These are phyloP conservation scores for Oscheius sp. DNA, from an alignment of 2,888 invertebrate genomes.

Conservation along the genomic window DNA sequence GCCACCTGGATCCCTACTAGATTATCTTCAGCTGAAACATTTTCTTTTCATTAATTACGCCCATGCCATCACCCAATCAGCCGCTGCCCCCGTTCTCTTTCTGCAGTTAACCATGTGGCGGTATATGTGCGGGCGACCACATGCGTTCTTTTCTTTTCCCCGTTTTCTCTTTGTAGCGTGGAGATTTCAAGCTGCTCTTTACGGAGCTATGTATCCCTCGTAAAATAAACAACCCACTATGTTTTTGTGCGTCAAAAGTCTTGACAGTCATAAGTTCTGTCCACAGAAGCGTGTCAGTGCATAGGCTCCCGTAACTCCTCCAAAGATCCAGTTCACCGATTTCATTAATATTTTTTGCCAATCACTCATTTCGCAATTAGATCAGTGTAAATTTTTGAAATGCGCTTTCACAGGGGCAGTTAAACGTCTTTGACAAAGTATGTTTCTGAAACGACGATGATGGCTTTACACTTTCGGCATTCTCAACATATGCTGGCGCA, in stretches of 20 bases:
- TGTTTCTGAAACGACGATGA: slow-evolving; percentile 24
- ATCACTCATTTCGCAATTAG: slow-evolving; percentile 16
- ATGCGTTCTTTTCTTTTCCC: no score
- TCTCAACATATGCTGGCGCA: slow-evolving; percentile 26
- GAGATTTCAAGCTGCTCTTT: background rate
- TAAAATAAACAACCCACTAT: background rate
- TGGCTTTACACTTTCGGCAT: slow-evolving; percentile 26
- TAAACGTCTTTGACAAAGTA: slow-evolving; percentile 7
- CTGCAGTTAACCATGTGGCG: background rate
- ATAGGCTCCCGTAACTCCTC: background rate
- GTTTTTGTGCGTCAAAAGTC: slow-evolving; percentile 21
- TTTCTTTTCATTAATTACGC: slow-evolving; percentile 12
- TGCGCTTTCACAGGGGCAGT: background rate
- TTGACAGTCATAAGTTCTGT: slow-evolving; percentile 4
- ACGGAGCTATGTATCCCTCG: slow-evolving; percentile 24
- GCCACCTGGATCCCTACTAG: slow-evolving; percentile 37
- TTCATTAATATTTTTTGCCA: background rate
- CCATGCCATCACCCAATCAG: background rate
- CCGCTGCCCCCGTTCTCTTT: no score
- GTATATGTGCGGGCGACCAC: background rate
- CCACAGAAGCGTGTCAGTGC: slow-evolving; percentile 5
- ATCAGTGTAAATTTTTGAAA: slow-evolving; percentile 20
- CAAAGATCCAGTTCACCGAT: background rate
- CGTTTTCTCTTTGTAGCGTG: no score
- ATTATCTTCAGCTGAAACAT: slow-evolving; percentile 29